phyloP scores from a whole-genome alignment of 1,140 invertebrate species.

The Macrobrachium rosenbergii region DNA sequence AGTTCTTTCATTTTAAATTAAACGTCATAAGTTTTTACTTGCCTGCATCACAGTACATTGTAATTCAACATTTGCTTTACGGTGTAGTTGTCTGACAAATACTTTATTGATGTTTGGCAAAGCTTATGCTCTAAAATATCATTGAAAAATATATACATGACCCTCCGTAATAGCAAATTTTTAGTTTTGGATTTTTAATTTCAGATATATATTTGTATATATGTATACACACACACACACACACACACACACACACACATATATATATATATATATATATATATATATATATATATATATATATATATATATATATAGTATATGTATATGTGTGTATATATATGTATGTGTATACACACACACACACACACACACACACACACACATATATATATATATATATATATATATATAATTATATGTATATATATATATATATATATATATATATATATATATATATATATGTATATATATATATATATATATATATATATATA shows the following conservation, averaged over 20 bases:
- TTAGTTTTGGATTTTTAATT: no score
- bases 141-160: no score
- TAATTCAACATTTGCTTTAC: no score
- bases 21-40: no score
- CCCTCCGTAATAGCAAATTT: no score
- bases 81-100: no score
- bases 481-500: no score
- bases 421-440: constrained; percentile 6
- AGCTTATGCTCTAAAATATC: no score
- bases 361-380: background rate
- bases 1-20: no score
- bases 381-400: constrained; percentile 21
- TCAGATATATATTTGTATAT: background rate
- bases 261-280: constrained; percentile 15
- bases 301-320: constrained; percentile 17
- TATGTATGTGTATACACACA: background rate
- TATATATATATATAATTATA: background rate
- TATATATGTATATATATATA: background rate
- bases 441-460: constrained; percentile 17
- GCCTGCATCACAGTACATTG: no score
- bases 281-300: constrained; percentile 13
- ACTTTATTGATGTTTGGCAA: no score
- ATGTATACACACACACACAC: background rate
- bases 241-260: background rate
- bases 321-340: background rate